Evolutionary conservation across 2,888 invertebrate genomes (phyloP), one percentile per base, ranked within the genome.

Genomic region (Drosophila peninsularis): DNA sequence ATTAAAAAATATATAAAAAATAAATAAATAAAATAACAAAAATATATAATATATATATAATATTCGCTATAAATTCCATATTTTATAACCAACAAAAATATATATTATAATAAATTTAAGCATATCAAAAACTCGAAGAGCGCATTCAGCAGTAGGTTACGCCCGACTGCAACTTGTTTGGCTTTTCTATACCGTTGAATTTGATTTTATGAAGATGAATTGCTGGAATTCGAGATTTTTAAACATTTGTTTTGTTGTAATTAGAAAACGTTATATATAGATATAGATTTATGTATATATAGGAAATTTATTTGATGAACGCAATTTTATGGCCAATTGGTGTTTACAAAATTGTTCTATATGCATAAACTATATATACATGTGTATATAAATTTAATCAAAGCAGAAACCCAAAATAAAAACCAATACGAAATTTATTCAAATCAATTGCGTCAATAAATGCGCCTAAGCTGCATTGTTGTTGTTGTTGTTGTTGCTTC

Each of bases 361-460:
- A 36, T 34, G 45, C 42, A 39, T 27, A 60, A 17, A 42, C 50
- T n/a, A 45, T 49, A 36, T 14, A 5, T 27, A 27, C 10, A n/a
- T n/a, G n/a, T 14, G 13, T 13, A 3, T n/a, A 7, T 42, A 14
- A 60, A 47, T 62, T 50, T 62, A 57, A 64, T 66, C 55, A 62
- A 66, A 60, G 62, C 42, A 49, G 62, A 73, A 82, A 85, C 37
- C 37, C 37, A 79, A 72, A 72, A 58, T 62, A 82, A 56, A 82
- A 79, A 60, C 69, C 66, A 57, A 62, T 55, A 58, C 68, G 62
- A 74, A 57, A 61, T 54, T 49, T 58, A 54, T 72, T 73, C 60
- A 81, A 83, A 89, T 88, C 88, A 80, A 84, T 84, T 84, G 82
- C 84, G 84, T 89, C 89, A 84, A 87, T 89, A 82, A 80, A 80